Evolutionary conservation across 2,888 invertebrate genomes (phyloP), one percentile per base, ranked within the genome.

Genomic region (Chrysolina oricalcia): DNA sequence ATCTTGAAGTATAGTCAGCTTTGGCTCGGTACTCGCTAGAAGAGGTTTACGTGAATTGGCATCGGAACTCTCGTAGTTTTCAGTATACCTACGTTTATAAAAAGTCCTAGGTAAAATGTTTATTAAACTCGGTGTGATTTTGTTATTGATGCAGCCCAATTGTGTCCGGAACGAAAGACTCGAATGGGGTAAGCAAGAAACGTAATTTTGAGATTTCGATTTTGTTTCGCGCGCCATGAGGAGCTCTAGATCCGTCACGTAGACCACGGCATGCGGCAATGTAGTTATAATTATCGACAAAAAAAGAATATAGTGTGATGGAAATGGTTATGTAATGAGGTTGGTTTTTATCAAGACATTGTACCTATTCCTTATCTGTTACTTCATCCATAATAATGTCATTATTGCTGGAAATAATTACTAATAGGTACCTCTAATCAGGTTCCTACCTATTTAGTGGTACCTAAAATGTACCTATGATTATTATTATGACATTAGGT

Each of bases 131-230:
- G 65, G 81, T 82, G 82, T 83, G 62, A 81, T 85, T 81, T 82
- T 82, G 15, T 50, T 84, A n/a, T 21, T 83, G 50, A 46, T 85
- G 35, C 73, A 76, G 40, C 67, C 83, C 40, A 66, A 78, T 10
- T 67, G 43, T 71, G 82, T 72, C 27, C 74, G 63, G 59, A 68
- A 64, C 64, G 71, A 72, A 41, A 72, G 27, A 68, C 15, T 78
- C 1, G 72, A 85, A 72, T 87, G 87, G 87, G 87, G 87, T 87
- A 79, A 87, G 87, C 85, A 50, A 71, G 72, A 80, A 79, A 75
- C 77, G 77, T 65, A 56, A 72, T 70, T 78, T 78, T 56, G 43
- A 64, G 48, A 64, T 67, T 73, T 74, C 67, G 56, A 70, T 65
- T 63, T 70, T 74, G 81, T 81, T 84, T 85, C 80, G 81, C 84